A percentile compares a stretch with the other conserved stretches of the same genome.
Conservation (phyloP, 2,797 vertebrate genomes). For the Tachyglossus aculeatus region DNA sequence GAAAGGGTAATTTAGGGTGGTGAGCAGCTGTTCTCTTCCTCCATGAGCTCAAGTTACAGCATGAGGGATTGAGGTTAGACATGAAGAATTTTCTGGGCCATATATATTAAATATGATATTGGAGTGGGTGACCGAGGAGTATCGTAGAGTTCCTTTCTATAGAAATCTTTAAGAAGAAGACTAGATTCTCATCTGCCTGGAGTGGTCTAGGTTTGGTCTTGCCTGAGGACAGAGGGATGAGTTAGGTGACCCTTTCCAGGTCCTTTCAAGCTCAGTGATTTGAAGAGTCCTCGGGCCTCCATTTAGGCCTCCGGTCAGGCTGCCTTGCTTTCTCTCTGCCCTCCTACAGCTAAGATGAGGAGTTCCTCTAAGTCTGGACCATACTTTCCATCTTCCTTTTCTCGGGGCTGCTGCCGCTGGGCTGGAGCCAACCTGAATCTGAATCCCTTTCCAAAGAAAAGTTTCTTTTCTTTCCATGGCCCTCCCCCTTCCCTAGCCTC, state of each 20-base stretch:
- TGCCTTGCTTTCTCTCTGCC: not conserved
- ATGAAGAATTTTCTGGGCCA: too few relatives aligned
- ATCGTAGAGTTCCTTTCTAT: too few relatives aligned
- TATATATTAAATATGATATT: too few relatives aligned
- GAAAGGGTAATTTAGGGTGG: too few relatives aligned
- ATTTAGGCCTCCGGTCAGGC: not conserved
- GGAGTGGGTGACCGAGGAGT: too few relatives aligned
- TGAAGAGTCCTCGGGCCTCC: too few relatives aligned
- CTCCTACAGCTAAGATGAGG: not conserved
- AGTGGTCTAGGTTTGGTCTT: not conserved
- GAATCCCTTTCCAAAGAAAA: conserved; percentile 38
- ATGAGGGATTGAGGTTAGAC: too few relatives aligned
- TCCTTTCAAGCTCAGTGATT: not conserved
- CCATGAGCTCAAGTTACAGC: too few relatives aligned
- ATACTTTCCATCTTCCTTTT: conserved; percentile 29
- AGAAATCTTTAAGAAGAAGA: too few relatives aligned
- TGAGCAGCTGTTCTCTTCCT: too few relatives aligned
- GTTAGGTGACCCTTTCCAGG: not conserved
- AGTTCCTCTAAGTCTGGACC: conserved; percentile 33
- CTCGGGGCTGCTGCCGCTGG: conserved; percentile 28
- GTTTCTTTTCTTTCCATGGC: conserved; percentile 26
- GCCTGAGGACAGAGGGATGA: not conserved
- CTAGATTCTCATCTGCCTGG: not conserved
- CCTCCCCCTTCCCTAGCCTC: not conserved
- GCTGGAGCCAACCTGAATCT: conserved; percentile 27